Base-by-base conservation (phyloP, 2,797 vertebrate genomes). In the Darevskia mixta region DNA sequence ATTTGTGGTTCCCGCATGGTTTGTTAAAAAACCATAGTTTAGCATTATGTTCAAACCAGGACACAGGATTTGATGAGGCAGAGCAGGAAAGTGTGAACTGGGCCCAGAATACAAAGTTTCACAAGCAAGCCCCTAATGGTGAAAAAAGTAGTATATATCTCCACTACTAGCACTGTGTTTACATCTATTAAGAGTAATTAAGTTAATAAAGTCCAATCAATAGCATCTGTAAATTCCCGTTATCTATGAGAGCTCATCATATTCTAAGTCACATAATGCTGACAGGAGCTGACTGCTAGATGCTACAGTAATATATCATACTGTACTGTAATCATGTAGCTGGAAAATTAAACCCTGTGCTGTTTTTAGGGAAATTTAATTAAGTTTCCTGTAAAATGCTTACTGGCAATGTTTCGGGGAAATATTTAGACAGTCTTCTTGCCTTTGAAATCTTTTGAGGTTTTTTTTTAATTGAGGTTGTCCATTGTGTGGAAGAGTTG, bases 291-390 rank as follows among this genome's bases (percentile, higher is more conserved):
- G 61, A 45, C 75, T 85, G 55, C 58, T 77, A 23, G 17, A 66
- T 20, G 18, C 29, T 67, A 25, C n/a, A 79, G 75, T n/a, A 45
- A 78, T 79, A 86, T 67, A 79, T 86, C 84, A 77, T 91, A 78
- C 8, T 0, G 2, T 0, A 15, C 15, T 45, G 78, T 45, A 79
- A 66, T 20, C 18, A 77, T 79, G 67, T 79, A 78, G 61, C 41
- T 76, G 73, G 73, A 85, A 85, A 85, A 85, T 85, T 77, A 78
- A 85, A 66, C 58, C 10, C 83, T 35, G 15, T 32, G 61, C 58
- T 67, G 75, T 67, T 78, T 78, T 86, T 78, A 79, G 76, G 41
- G 67, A 85, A 86, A 78, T 67, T 86, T 49, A 86, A 79, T 66
- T 66, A 82, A 2, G 10, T 67, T 82, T 66, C 55, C 61, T 66